Evolutionary conservation across 2,113 vertebrate genomes (phyloP).

Genomic region (human): DNA sequence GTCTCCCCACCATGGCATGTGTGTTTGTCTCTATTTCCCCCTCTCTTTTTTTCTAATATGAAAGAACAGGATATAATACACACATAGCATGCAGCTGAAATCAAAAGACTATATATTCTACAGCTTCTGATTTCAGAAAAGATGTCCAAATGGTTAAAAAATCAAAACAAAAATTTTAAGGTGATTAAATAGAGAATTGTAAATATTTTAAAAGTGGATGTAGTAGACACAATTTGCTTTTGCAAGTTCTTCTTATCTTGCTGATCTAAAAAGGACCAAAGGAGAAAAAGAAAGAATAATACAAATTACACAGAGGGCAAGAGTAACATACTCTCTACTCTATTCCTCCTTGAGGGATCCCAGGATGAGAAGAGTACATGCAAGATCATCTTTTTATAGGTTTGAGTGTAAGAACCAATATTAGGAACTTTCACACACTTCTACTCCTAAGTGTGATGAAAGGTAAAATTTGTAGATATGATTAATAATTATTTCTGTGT

Average conservation of each 20-base stretch:
- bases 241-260: background rate
- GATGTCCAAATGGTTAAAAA: background rate
- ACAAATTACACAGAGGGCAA: background rate
- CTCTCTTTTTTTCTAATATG: background rate
- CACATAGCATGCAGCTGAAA: background rate
- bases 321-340: background rate
- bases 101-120: background rate
- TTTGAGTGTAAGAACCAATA: background rate
- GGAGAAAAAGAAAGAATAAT: background rate
- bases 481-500: background rate
- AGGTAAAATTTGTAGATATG: background rate
- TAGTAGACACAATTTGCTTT: background rate
- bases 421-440: background rate
- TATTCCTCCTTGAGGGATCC: background rate
- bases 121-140: background rate
- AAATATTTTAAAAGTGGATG: background rate
- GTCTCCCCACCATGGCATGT: background rate
- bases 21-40: background rate
- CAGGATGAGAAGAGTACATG: background rate
- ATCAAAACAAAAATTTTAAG: background rate
- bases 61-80: background rate
- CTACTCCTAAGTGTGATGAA: background rate
- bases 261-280: background rate
- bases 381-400: background rate
- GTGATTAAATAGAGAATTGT: background rate